These are phyloP conservation scores for Leucosticte australis DNA, from an alignment of 2,113 vertebrate species.

Conservation along the genomic window DNA sequence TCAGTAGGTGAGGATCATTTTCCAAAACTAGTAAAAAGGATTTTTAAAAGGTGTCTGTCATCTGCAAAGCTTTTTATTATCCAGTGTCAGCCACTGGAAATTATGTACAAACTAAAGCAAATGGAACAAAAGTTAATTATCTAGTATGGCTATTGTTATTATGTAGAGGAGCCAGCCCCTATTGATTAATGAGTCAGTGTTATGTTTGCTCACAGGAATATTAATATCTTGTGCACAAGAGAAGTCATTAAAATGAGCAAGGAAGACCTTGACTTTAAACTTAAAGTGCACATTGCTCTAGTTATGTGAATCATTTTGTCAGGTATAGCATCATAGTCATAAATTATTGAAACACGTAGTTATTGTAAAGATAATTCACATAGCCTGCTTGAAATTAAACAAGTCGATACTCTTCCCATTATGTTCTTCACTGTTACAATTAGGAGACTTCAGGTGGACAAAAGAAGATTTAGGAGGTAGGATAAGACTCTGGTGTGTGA, in stretches of 20 bases:
- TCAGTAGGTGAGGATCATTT: slow-evolving; percentile 22
- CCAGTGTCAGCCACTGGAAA: slow-evolving; percentile 73
- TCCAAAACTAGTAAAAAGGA: slow-evolving; percentile 26
- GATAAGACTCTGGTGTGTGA: neutral
- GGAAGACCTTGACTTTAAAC: slow-evolving; percentile 69
- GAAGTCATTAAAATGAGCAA: slow-evolving; percentile 84
- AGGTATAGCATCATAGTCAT: slow-evolving; percentile 55
- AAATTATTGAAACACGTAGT: slow-evolving; percentile 64
- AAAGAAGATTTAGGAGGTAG: neutral
- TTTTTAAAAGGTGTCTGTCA: slow-evolving; percentile 53
- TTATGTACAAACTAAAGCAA: slow-evolving; percentile 74
- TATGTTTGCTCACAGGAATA: slow-evolving; percentile 86
- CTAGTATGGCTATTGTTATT: slow-evolving; percentile 58
- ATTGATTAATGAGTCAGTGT: slow-evolving; percentile 87
- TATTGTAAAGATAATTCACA: slow-evolving; percentile 57
- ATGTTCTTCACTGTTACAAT: slow-evolving; percentile 24
- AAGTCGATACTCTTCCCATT: slow-evolving; percentile 32
- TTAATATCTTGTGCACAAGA: slow-evolving; percentile 80
- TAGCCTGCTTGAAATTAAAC: slow-evolving; percentile 51
- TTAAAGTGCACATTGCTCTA: slow-evolving; percentile 58
- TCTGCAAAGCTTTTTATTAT: slow-evolving; percentile 53
- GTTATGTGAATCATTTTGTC: slow-evolving; percentile 65
- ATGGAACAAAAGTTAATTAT: slow-evolving; percentile 84
- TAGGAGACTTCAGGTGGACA: slow-evolving; percentile 6
- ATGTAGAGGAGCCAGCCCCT: slow-evolving; percentile 75